A percentile compares a stretch with the other conserved stretches of the same genome.
Conservation (phyloP, 2,888 invertebrate species). For the Beris morrisii region DNA sequence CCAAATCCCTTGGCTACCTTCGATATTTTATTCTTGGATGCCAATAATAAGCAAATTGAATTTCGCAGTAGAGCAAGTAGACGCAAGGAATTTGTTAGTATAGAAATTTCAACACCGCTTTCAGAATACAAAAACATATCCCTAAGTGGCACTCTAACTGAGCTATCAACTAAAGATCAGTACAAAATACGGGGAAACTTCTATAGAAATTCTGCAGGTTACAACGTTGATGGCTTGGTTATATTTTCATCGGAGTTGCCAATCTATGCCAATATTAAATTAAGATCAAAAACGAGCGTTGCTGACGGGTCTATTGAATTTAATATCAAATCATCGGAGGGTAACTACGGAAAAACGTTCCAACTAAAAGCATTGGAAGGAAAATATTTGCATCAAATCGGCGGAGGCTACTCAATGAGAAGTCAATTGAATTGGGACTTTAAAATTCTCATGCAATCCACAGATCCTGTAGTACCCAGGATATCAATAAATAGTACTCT, state of each 20-base stretch:
- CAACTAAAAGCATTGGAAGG: slow-evolving; percentile 53
- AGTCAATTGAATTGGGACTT: slow-evolving; percentile 57
- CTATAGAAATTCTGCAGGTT: slow-evolving; percentile 55
- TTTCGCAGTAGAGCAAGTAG: slow-evolving; percentile 50
- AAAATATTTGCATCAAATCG: slow-evolving; percentile 56
- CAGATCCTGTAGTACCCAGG: slow-evolving; percentile 49
- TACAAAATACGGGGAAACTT: slow-evolving; percentile 55
- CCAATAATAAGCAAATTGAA: slow-evolving; percentile 46
- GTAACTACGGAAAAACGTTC: slow-evolving; percentile 47
- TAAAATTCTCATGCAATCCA: slow-evolving; percentile 50
- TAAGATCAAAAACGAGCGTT: slow-evolving; percentile 56
- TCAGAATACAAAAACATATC: slow-evolving; percentile 52
- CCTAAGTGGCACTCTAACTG: slow-evolving; percentile 50
- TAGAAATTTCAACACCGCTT: slow-evolving; percentile 54
- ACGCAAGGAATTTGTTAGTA: slow-evolving; percentile 50
- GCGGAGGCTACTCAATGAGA: slow-evolving; percentile 52
- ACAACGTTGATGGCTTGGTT: slow-evolving; percentile 55
- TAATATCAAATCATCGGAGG: slow-evolving; percentile 46
- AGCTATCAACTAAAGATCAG: slow-evolving; percentile 42
- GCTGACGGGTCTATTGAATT: slow-evolving; percentile 52
- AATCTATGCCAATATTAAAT: slow-evolving; percentile 53
- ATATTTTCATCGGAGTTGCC: slow-evolving; percentile 54
- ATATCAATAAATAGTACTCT: slow-evolving; percentile 50
- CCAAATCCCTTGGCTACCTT: slow-evolving; percentile 47
- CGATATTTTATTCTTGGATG: slow-evolving; percentile 47